Conservation (phyloP, 2,797 vertebrate species). For the Pyrocephalus nanus region DNA sequence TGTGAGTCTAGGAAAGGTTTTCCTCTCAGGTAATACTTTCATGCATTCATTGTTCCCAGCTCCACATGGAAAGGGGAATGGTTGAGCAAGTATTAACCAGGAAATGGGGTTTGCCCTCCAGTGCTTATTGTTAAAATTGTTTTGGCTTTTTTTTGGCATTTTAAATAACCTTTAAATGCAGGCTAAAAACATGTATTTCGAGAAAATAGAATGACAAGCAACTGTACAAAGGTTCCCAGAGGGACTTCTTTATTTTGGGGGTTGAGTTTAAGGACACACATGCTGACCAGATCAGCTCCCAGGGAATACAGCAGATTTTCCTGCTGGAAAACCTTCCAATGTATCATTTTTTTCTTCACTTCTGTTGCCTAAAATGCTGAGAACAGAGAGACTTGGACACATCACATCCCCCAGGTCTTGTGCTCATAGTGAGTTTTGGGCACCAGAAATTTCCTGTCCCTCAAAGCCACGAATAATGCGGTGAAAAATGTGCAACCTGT, state of each 20-base stretch:
- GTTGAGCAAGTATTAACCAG: not conserved
- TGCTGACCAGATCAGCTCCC: not conserved
- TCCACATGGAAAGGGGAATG: not conserved
- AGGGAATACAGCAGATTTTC: not conserved
- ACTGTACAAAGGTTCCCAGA: not conserved
- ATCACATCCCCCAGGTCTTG: not conserved
- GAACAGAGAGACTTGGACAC: not conserved
- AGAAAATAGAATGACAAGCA: not conserved
- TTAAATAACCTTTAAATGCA: not conserved
- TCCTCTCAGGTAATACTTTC: not conserved
- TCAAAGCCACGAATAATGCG: not conserved
- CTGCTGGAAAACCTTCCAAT: not conserved
- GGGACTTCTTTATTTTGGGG: not conserved
- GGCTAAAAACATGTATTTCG: not conserved
- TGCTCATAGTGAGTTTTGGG: accelerated
- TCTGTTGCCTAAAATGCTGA: not conserved
- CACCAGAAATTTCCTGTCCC: not conserved
- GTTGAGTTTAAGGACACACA: not conserved
- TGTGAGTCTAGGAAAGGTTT: not conserved
- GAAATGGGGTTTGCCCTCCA: not conserved
- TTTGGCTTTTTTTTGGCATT: not conserved
- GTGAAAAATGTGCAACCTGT: not conserved
- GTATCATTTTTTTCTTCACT: not conserved
- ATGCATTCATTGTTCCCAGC: not conserved
- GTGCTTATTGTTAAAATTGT: not conserved